Base-by-base conservation (phyloP, 1,140 invertebrate genomes). In the Drosophila littoralis region DNA sequence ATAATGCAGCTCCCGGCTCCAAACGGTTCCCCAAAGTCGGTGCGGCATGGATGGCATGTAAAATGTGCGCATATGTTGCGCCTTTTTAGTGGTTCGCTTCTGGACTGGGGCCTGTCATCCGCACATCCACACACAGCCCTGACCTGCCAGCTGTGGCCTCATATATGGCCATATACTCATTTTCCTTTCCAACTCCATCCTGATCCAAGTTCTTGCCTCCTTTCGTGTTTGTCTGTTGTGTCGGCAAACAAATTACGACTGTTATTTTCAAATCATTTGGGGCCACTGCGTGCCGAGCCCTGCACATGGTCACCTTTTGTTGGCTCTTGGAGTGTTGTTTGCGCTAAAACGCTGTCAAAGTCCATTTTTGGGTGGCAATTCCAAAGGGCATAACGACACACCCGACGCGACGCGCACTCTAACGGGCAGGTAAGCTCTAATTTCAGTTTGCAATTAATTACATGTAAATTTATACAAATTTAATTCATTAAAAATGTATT, bases 191-290 rank as follows among this genome's bases (percentile, higher is more conserved):
- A 13, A 38, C 7, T 22, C 35, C 36, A 9, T 10, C 15, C 6
- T 6, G 9, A 13, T 12, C 28, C 40, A 45, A 6, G n/a, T 28
- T 28, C 22, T 28, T 28, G 22, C 22, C 15, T n/a, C 36, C 35
- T 38, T 61, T 48, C 64, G 45, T 71, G 71, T 70, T 7, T 4
- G 51, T 73, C 28, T 36, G 8, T 40, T 36, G 61, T 89, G 83
- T 81, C 80, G 74, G 69, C 84, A 88, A 89, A 88, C 84, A 88
- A 88, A 88, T 88, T 88, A 88, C 85, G 79, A 78, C 81, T 88
- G 84, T 78, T 83, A 77, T 89, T 88, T 75, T 88, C 80, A 89
- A 89, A 88, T 89, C 84, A 88, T 88, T 84, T 84, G 84, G 84
- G 84, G 70, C 74, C 74, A 74, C 55, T 69, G 71, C 80, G 61